Evolutionary conservation across 2,797 vertebrate species (phyloP).

Genomic region (Toxotes lorentzi): DNA sequence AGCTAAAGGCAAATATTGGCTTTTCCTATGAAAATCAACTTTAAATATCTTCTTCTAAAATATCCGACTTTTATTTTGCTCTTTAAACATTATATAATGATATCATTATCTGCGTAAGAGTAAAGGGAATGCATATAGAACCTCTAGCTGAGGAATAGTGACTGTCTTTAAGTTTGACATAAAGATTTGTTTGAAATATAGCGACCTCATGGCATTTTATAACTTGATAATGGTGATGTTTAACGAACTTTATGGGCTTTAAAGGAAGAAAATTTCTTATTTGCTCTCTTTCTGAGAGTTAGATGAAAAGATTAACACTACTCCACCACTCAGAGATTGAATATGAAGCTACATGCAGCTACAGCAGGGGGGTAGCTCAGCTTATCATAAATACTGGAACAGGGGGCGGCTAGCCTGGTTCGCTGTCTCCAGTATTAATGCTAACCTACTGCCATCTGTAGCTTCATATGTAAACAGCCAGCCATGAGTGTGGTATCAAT

Average conservation of each 20-base stretch:
- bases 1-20: conserved; percentile 77
- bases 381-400: conserved; percentile 24
- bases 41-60: conserved; percentile 54
- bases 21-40: conserved; percentile 63
- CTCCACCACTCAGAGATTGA: neutral
- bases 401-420: neutral
- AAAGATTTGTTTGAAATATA: conserved; percentile 26
- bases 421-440: neutral
- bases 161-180: conserved; percentile 36
- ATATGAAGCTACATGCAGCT: neutral
- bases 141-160: conserved; percentile 18
- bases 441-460: conserved; percentile 7
- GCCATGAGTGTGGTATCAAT: neutral
- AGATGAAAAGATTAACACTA: neutral
- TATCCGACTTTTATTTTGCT: conserved; percentile 36
- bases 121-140: conserved; percentile 63
- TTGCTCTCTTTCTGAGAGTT: neutral
- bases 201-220: neutral
- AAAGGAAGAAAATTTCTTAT: neutral
- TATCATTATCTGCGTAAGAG: conserved; percentile 24
- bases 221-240: neutral
- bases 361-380: conserved; percentile 2
- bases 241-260: neutral
- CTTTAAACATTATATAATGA: conserved; percentile 31
- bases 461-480: neutral